These are phyloP conservation scores for Spinus olivaceus DNA, from an alignment of 2,797 vertebrate species.

Conservation along the genomic window DNA sequence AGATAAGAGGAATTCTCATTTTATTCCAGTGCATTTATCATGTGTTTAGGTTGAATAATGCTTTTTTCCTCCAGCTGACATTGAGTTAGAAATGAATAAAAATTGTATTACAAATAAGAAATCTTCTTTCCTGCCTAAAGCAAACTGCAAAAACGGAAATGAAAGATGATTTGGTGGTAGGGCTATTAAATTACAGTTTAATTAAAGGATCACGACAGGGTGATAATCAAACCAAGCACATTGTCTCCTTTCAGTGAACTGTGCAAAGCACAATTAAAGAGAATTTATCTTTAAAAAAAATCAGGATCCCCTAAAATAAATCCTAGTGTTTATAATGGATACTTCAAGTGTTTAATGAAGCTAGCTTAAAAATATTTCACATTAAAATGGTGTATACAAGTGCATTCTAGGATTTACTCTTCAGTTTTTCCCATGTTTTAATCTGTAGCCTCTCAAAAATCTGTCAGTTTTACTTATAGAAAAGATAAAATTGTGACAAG, in stretches of 20 bases:
- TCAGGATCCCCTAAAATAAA: not conserved
- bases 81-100: not conserved
- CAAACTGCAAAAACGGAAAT: not conserved
- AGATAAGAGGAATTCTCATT: not conserved
- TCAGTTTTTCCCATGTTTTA: not conserved
- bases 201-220: fast-evolving
- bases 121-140: not conserved
- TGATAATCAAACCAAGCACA: not conserved
- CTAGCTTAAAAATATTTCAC: not conserved
- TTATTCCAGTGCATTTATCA: not conserved
- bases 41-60: not conserved
- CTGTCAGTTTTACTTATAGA: not conserved
- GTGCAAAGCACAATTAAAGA: not conserved
- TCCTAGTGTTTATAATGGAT: not conserved
- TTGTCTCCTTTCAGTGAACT: not conserved
- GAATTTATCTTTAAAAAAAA: not conserved
- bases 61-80: not conserved
- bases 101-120: not conserved
- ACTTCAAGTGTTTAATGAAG: not conserved
- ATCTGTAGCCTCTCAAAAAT: not conserved
- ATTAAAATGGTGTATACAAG: not conserved
- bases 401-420: not conserved
- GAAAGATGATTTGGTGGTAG: not conserved
- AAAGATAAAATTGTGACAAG: not conserved
- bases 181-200: not conserved